A percentile compares a stretch with the other conserved stretches of the same genome.
These are phyloP conservation scores for Thecocarcelia acutangulata DNA, from an alignment of 2,888 invertebrate genomes.

Conservation along the genomic window DNA sequence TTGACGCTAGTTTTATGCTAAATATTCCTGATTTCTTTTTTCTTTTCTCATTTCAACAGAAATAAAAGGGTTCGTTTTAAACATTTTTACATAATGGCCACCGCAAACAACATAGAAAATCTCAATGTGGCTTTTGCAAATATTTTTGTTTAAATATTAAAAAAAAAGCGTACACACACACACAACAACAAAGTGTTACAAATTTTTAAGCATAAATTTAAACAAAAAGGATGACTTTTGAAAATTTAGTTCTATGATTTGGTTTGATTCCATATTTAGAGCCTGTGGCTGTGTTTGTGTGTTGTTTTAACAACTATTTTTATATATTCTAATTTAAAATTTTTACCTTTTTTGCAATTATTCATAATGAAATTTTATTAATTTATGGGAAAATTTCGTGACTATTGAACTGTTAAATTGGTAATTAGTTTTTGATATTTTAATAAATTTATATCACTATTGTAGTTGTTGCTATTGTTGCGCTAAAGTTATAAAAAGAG, in stretches of 20 bases:
- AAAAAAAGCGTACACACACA: not conserved
- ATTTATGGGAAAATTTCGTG: constrained; percentile 63
- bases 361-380: constrained; percentile 61
- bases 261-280: not conserved
- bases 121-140: constrained; percentile 66
- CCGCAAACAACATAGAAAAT: constrained; percentile 68
- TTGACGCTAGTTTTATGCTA: constrained; percentile 60
- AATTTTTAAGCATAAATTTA: not conserved
- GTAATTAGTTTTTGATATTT: constrained; percentile 65
- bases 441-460: constrained; percentile 54
- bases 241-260: constrained; percentile 25
- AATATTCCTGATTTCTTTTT: constrained; percentile 49
- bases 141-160: constrained; percentile 48
- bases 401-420: constrained; percentile 66
- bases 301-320: constrained; percentile 6
- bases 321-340: constrained; percentile 2
- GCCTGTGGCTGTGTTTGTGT: not conserved
- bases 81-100: constrained; percentile 68
- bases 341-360: constrained; percentile 9
- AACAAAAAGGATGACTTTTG: constrained; percentile 22
- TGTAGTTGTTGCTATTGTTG: constrained; percentile 13
- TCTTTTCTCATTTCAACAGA: constrained; percentile 23
- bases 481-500: not conserved
- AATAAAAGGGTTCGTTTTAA: constrained; percentile 37
- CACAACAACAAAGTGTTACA: constrained; percentile 27